Evolutionary conservation across 2,888 invertebrate species (phyloP), one percentile per base, ranked within the genome.

Genomic region (Desoria tigrina): DNA sequence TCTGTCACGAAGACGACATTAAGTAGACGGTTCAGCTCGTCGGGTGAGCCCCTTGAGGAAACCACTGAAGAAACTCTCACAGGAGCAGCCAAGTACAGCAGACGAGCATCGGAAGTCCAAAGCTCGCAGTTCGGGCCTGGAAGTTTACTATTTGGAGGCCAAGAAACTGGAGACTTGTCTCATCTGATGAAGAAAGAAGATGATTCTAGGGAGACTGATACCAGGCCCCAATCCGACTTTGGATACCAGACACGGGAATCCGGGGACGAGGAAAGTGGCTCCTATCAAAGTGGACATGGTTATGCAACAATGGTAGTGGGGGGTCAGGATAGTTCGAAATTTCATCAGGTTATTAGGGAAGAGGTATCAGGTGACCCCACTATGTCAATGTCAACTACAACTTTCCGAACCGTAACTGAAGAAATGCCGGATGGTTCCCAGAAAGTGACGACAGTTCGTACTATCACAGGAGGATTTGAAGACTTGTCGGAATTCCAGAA

Each of bases 1-100:
- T 70, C 68, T 1, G 69, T 65, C 49, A 69, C 67, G 2, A 68
- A 62, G 59, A 66, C 71, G 50, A 65, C 65, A 49, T 69, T 71
- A 42, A 72, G 69, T 4, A 27, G 70, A 42, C 42, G 72, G 50
- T 69, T 71, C 26, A 69, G 69, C 42, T 66, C 69, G 1, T 56
- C 69, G 7, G 71, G 64, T n/a, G 63, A 51, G 3, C 32, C 21
- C 11, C 28, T n/a, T 1, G 54, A 69, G 42, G 69, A 61, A 18
- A 62, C n/a, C n/a, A n/a, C 61, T 9, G 14, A 49, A 14, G 37
- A 60, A 32, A 28, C 7, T 37, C 39, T 6, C 32, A 32, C n/a
- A 65, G n/a, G n/a, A n/a, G 62, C 53, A 57, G 54, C 37, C 49
- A 58, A 49, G 58, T 45, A 11, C 51, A 42, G 42, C 6, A 37